Evolutionary conservation across 1,140 invertebrate genomes (phyloP).

Genomic region (Hycleus phaleratus): DNA sequence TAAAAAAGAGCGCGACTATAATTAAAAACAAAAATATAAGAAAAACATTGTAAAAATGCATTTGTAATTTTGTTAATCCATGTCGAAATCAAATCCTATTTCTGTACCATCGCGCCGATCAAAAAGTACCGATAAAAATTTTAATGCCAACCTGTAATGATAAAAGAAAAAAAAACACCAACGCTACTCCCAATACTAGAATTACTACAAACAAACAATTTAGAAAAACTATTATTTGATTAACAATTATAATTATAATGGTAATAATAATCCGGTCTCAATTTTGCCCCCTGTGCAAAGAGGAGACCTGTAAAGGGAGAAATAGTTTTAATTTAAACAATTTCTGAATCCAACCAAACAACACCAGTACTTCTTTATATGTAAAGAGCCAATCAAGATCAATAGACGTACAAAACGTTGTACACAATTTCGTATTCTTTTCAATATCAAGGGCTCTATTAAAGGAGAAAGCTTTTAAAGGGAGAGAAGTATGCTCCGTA

Average conservation of each 20-base stretch:
- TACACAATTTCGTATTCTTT: neutral
- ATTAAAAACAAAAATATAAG: no score
- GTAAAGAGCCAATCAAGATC: conserved; percentile 29
- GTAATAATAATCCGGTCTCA: conserved; percentile 40
- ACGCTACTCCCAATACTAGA: conserved; percentile 13
- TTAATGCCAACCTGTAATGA: no score
- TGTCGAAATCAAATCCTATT: no score
- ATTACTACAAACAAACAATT: no score
- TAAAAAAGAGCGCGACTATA: no score
- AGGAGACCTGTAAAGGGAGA: conserved; percentile 74
- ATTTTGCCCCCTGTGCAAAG: conserved; percentile 70
- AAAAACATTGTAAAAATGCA: no score
- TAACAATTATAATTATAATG: no score
- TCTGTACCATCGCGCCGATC: no score
- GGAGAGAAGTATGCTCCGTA: conserved; percentile 36
- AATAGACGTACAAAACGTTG: neutral
- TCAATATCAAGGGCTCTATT: conserved; percentile 27
- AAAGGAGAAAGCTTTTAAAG: conserved; percentile 33
- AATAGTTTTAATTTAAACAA: conserved; percentile 11
- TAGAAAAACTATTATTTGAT: no score
- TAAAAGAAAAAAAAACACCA: neutral
- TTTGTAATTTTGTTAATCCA: no score
- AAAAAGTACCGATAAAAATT: no score
- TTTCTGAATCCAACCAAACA: conserved; percentile 29
- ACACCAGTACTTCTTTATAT: conserved; percentile 22